Evolutionary conservation across 2,113 vertebrate genomes (phyloP).

Genomic region (Naja naja): DNA sequence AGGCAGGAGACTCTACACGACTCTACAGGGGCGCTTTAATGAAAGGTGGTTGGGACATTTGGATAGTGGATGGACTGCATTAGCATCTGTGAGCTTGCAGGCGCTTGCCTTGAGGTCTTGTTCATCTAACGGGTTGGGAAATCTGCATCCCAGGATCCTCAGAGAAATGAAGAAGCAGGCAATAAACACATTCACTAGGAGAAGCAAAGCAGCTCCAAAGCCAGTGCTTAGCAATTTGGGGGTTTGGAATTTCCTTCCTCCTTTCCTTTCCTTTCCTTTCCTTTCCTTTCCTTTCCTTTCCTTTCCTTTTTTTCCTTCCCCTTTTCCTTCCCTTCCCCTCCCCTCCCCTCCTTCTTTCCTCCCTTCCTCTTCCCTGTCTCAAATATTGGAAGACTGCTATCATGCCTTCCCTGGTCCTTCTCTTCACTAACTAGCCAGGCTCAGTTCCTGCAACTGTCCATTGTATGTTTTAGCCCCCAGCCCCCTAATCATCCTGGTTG

Average conservation of each 20-base stretch:
- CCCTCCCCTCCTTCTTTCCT: too few species aligned
- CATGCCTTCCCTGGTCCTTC: not conserved
- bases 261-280: too few species aligned
- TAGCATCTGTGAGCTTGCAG: not conserved
- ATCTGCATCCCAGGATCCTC: not conserved
- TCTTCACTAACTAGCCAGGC: not conserved
- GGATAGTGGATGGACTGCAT: not conserved
- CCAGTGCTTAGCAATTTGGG: not conserved
- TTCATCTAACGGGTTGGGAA: not conserved
- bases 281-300: too few species aligned
- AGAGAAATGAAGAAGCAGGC: not conserved
- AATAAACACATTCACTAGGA: not conserved
- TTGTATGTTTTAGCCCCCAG: not conserved
- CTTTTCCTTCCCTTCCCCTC: too few species aligned
- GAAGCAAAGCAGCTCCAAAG: not conserved
- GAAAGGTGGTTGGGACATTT: slow-evolving; percentile 24
- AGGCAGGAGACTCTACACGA: too few species aligned
- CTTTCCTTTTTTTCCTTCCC: too few species aligned
- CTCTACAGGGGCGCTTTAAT: not conserved
- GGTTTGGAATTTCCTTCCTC: not conserved
- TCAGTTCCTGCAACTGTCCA: not conserved
- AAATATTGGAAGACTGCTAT: not conserved
- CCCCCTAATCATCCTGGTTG: not conserved
- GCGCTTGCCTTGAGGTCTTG: not conserved
- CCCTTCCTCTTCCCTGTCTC: not conserved